Evolutionary conservation across 30 jellyfish, hydroid and myxozoan species (phyloP).

Genomic region (Turritopsis dohrnii): DNA sequence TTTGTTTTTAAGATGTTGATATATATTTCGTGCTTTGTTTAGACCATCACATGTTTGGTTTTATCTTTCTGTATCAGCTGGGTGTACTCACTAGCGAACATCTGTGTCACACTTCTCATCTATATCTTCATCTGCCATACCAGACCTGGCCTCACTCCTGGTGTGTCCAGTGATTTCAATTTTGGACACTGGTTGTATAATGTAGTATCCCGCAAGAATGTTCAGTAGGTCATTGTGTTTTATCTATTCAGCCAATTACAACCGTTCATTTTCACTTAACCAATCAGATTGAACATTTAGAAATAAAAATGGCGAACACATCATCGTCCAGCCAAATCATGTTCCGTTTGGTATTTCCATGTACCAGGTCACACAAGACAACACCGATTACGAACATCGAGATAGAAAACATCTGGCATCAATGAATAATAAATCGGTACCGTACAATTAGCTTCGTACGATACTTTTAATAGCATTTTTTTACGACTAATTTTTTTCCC

Average conservation of each 20-base stretch:
- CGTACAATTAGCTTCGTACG: conserved; percentile 45
- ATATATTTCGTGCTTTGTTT: not conserved
- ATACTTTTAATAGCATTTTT: not conserved
- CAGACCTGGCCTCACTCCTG: conserved; percentile 79
- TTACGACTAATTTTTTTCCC: no score
- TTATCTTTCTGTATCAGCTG: conserved; percentile 84
- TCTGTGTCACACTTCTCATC: conserved; percentile 49
- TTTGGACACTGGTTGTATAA: conserved; percentile 63
- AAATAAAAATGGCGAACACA: conserved; percentile 20
- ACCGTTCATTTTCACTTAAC: not conserved
- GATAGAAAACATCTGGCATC: conserved; percentile 83
- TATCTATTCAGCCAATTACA: not conserved
- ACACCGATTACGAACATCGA: conserved; percentile 66
- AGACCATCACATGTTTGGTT: conserved; percentile 52
- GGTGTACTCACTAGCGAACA: conserved; percentile 72
- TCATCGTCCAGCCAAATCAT: conserved; percentile 52
- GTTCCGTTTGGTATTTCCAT: conserved; percentile 84
- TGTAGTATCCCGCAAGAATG: conserved; percentile 19
- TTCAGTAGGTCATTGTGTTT: conserved; percentile 14
- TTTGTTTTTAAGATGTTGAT: no score
- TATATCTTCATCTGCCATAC: conserved; percentile 61
- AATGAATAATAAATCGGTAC: conserved; percentile 54
- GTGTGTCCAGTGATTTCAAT: conserved; percentile 77
- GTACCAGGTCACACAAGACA: conserved; percentile 83
- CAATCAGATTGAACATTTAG: not conserved